phyloP scores from a whole-genome alignment of 2,797 vertebrate species.

The Pangasius mekongensis region DNA sequence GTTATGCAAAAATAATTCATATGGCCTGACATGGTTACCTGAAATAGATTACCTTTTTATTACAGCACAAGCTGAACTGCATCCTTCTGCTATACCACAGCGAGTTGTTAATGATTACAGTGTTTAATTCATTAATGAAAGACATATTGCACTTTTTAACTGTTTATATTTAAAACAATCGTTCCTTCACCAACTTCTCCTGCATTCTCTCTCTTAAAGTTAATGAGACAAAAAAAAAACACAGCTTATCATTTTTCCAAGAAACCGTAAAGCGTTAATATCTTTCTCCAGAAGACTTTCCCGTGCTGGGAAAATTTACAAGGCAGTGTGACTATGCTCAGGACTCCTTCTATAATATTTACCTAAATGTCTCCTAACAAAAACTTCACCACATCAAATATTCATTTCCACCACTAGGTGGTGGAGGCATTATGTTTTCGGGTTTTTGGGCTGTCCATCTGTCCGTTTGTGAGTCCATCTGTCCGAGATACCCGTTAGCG shows the following conservation, averaged over 20 bases:
- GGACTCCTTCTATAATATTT: not conserved
- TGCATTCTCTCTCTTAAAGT: not conserved
- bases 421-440: not conserved
- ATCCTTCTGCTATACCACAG: not conserved
- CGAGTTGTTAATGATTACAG: not conserved
- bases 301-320: not conserved
- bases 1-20: not conserved
- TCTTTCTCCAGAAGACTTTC: not conserved
- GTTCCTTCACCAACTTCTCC: not conserved
- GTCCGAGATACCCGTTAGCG: not conserved
- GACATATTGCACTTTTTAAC: not conserved
- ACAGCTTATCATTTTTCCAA: not conserved
- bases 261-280: not conserved
- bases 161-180: not conserved
- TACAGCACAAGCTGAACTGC: not conserved
- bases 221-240: not conserved
- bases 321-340: not conserved
- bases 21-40: not conserved
- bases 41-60: not conserved
- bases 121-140: not conserved
- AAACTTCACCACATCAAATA: not conserved
- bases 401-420: not conserved
- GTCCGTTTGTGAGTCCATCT: not conserved
- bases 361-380: not conserved
- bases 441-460: not conserved